Conservation (phyloP, 37 sponge, comb jelly and placozoan genomes). For the Agelas oroides region DNA sequence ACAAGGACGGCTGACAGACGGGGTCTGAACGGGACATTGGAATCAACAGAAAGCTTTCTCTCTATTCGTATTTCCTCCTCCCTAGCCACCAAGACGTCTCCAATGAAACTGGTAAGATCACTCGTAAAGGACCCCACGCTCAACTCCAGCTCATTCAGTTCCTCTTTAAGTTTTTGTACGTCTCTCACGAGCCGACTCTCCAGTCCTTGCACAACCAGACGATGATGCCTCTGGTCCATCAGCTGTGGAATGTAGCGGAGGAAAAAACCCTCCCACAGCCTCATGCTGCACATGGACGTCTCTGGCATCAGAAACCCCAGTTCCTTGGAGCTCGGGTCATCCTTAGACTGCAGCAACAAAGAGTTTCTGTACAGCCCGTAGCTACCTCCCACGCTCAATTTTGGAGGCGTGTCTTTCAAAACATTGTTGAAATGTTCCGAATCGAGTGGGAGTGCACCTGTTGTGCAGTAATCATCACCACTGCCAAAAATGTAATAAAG, state of each 20-base stretch:
- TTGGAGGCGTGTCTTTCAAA: slow-evolving; percentile 29
- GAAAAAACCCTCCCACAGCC: slow-evolving; percentile 71
- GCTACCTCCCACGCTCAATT: slow-evolving; percentile 19
- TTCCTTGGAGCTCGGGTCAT: not conserved
- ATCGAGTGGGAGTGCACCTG: not conserved
- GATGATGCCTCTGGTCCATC: slow-evolving; percentile 7
- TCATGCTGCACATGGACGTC: slow-evolving; percentile 53
- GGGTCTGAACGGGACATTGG: not conserved
- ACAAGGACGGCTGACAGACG: slow-evolving; percentile 22
- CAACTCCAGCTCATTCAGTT: slow-evolving; percentile 74
- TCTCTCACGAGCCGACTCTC: slow-evolving; percentile 68
- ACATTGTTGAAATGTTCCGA: slow-evolving; percentile 9
- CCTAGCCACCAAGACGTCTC: slow-evolving; percentile 30
- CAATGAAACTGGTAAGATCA: slow-evolving; percentile 48
- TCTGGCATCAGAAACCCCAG: slow-evolving; percentile 49
- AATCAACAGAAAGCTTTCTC: slow-evolving; percentile 2
- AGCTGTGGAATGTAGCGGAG: slow-evolving; percentile 59
- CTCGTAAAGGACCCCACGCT: slow-evolving; percentile 36
- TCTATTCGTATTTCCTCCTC: slow-evolving; percentile 17
- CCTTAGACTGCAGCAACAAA: not conserved
- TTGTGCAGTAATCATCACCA: slow-evolving; percentile 51
- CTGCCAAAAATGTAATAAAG: slow-evolving; percentile 84
- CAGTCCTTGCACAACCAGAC: slow-evolving; percentile 15
- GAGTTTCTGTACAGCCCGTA: slow-evolving; percentile 20
- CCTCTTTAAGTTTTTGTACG: slow-evolving; percentile 70